These are phyloP conservation scores for Synanthedon vespiformis DNA, from an alignment of 2,888 invertebrate genomes.

Conservation along the genomic window DNA sequence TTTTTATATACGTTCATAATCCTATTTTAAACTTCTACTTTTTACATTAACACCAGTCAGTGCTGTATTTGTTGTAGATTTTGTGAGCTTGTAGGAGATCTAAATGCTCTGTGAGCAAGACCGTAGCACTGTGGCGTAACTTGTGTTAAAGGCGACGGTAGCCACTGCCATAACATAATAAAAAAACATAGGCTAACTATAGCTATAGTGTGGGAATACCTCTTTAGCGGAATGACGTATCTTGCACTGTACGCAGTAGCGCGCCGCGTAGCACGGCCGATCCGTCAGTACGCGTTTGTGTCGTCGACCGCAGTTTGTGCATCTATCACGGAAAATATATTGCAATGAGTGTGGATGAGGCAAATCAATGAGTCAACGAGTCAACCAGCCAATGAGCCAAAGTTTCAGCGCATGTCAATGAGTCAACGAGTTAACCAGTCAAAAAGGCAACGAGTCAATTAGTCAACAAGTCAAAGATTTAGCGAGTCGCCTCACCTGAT, in stretches of 20 bases:
- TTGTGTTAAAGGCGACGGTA: too few relatives aligned
- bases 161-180: not conserved
- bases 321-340: constrained; percentile 55
- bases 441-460: not conserved
- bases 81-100: too few relatives aligned
- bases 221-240: constrained; percentile 91
- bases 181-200: not conserved
- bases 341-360: too few relatives aligned
- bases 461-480: too few relatives aligned
- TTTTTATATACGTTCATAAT: too few relatives aligned
- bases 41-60: too few relatives aligned
- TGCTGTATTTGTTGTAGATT: too few relatives aligned
- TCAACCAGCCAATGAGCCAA: not conserved
- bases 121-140: too few relatives aligned
- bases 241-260: constrained; percentile 91
- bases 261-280: constrained; percentile 90
- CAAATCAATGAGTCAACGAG: not conserved
- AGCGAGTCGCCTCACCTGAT: constrained; percentile 55
- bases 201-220: constrained; percentile 40
- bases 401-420: too few relatives aligned
- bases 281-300: constrained; percentile 89
- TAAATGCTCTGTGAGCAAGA: too few relatives aligned
- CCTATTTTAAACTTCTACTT: too few relatives aligned
- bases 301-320: constrained; percentile 92
- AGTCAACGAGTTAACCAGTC: not conserved